Evolutionary conservation across 2,113 vertebrate genomes (phyloP), one percentile per base, ranked within the genome.

Genomic region (Athene noctua): DNA sequence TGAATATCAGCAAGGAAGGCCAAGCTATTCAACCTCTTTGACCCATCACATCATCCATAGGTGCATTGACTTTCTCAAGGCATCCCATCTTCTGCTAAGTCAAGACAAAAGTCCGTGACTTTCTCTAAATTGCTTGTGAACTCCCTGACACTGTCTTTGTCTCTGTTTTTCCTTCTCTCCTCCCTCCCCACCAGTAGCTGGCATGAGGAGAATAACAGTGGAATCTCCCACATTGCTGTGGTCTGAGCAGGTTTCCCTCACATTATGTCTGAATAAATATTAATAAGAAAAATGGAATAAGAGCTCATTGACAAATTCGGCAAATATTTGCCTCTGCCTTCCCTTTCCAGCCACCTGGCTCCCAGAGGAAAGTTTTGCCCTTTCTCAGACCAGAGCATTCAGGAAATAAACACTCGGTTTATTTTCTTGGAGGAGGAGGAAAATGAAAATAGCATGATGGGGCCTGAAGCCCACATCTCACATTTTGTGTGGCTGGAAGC

Each of bases 261-360:
- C 72, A 78, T 95, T 96, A 94, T 90, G 89, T 86, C 89, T 95
- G 87, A 96, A 96, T 86, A 97, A 96, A 95, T 94, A 96, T 80
- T 91, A 96, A 96, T 94, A 95, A 93, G 91, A 95, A 95, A 95
- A 86, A 95, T 95, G 22, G 91, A 95, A 96, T 96, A 96, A 96
- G 87, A 96, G 75, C 90, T 94, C 87, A 95, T 93, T 96, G 96
- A 96, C 81, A 93, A 96, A 93, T 95, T 83, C 71, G 4, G 77
- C 96, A 97, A 96, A 96, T 97, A 96, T 96, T 96, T 96, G 79
- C 85, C 79, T 95, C 49, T 86, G 83, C 81, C 22, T 88, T 80
- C 79, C 67, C 72, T 94, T 93, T 86, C 94, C 95, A 96, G 92
- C 71, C 87, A 70, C 84, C 52, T 95, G 94, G 44, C 84, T 94